phyloP scores from a whole-genome alignment of 2,113 vertebrate species.

The Cervus canadensis region DNA sequence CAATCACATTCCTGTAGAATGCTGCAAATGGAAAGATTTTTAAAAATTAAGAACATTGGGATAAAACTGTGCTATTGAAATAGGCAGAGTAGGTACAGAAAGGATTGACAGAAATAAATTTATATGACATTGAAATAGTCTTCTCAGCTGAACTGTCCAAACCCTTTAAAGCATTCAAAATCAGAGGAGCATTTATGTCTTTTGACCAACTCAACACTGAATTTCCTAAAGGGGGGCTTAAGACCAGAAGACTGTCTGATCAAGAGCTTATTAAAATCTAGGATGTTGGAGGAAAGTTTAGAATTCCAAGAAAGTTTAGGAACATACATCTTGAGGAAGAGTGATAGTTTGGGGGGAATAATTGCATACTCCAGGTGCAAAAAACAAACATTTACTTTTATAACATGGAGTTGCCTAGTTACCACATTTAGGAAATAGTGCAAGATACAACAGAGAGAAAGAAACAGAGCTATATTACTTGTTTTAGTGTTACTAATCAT shows the following conservation, averaged over 20 bases:
- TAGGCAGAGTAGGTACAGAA: background rate
- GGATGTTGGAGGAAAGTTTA: background rate
- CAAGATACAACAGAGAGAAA: slow-evolving; percentile 20
- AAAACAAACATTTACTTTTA: background rate
- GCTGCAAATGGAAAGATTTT: background rate
- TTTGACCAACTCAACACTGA: background rate
- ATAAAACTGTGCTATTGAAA: background rate
- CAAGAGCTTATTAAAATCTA: background rate
- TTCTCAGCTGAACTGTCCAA: background rate
- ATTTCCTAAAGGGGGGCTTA: background rate
- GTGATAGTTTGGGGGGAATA: background rate
- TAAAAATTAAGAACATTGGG: background rate
- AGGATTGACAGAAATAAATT: background rate
- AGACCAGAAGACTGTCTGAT: background rate
- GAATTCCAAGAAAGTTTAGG: background rate
- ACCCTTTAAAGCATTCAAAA: background rate
- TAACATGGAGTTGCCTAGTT: background rate
- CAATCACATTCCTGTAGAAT: background rate
- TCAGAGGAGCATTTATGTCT: background rate
- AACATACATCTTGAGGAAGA: background rate
- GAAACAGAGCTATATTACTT: background rate
- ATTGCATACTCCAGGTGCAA: background rate
- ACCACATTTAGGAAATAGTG: background rate
- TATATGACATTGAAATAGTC: background rate
- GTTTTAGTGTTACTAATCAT: background rate